phyloP scores from a whole-genome alignment of 2,888 invertebrate genomes.

The Thymelicus sylvestris region DNA sequence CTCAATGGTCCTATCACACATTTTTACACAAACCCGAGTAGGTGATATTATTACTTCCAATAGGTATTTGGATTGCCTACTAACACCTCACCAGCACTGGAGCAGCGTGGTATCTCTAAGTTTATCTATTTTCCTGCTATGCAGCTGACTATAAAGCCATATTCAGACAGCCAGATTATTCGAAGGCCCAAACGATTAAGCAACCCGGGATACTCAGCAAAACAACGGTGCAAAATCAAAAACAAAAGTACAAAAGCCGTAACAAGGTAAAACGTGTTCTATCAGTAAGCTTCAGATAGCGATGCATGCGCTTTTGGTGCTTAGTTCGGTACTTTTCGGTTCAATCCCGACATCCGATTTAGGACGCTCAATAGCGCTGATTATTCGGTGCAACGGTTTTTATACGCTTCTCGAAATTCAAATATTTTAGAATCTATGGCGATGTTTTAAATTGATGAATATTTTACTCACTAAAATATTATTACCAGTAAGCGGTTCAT shows the following conservation, averaged over 20 bases:
- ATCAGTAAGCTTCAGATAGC: slow-evolving; percentile 10
- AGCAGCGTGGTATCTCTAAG: too few relatives aligned
- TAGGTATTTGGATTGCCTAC: too few relatives aligned
- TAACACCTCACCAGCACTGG: too few relatives aligned
- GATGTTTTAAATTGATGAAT: slow-evolving; percentile 18
- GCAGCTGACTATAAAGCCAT: too few relatives aligned
- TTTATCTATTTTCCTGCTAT: too few relatives aligned
- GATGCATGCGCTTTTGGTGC: slow-evolving; percentile 27
- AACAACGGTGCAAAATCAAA: slow-evolving; percentile 5
- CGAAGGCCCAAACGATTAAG: not conserved
- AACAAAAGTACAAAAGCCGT: slow-evolving; percentile 9
- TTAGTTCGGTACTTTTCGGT: slow-evolving; percentile 47
- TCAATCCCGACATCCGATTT: slow-evolving; percentile 49
- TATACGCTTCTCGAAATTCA: slow-evolving; percentile 18
- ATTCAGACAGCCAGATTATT: not conserved
- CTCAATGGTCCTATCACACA: too few relatives aligned
- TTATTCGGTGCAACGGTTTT: slow-evolving; percentile 49
- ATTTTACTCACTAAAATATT: slow-evolving; percentile 14
- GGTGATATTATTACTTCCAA: too few relatives aligned
- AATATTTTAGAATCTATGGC: slow-evolving; percentile 17
- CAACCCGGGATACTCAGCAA: not conserved
- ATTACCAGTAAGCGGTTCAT: not conserved
- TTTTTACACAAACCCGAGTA: too few relatives aligned
- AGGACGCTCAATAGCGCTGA: slow-evolving; percentile 51
- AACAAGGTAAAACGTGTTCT: slow-evolving; percentile 33